phyloP scores from a whole-genome alignment of 1,140 invertebrate genomes.

The Liolophura sinensis region DNA sequence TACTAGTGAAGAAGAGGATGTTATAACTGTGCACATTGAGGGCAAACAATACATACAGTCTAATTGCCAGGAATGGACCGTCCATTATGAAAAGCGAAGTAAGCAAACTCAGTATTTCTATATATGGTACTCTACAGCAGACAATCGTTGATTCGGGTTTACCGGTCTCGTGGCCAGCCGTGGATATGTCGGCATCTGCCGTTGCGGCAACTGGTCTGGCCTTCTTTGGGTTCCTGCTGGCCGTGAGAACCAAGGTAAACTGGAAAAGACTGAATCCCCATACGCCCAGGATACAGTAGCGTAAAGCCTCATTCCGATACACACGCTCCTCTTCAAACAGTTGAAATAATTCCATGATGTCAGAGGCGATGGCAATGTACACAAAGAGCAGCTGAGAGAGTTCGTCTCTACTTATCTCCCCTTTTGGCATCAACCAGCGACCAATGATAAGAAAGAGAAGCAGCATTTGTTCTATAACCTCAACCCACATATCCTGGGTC shows the following conservation, averaged over 20 bases:
- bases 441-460: conserved; percentile 85
- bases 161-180: no score
- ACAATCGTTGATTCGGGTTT: no score
- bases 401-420: conserved; percentile 84
- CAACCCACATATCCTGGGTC: conserved; percentile 67
- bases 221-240: conserved; percentile 8
- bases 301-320: conserved; percentile 7
- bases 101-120: conserved; percentile 56
- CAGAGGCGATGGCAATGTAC: conserved; percentile 76
- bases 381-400: conserved; percentile 82
- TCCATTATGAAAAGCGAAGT: conserved; percentile 65
- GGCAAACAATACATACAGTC: conserved; percentile 79
- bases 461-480: conserved; percentile 81
- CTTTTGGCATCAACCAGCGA: conserved; percentile 84
- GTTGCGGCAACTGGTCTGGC: neutral
- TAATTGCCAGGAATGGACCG: conserved; percentile 81
- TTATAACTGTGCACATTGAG: conserved; percentile 85
- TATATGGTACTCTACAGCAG: no score
- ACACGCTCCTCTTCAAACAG: conserved; percentile 20
- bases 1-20: conserved; percentile 88
- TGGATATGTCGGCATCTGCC: no score
- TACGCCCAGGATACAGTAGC: conserved; percentile 12
- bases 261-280: conserved; percentile 22
- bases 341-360: conserved; percentile 78
- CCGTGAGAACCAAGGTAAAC: conserved; percentile 16